Conservation (phyloP, 2,113 vertebrate species). For the Alces alces region DNA sequence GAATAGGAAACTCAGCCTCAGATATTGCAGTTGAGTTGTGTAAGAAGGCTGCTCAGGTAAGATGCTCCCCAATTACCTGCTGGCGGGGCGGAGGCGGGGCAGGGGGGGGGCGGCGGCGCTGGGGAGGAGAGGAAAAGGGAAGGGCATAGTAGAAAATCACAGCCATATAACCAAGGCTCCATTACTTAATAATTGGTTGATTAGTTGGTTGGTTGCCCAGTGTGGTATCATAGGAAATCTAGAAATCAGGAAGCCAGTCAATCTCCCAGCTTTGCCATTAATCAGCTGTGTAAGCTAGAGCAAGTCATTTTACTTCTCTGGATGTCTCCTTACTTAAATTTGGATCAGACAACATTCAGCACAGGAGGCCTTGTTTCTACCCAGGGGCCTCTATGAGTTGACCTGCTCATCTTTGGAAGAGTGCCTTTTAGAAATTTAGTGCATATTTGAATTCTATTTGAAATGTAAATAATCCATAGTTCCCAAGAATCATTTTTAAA, state of each 20-base stretch:
- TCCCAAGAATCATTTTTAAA: background rate
- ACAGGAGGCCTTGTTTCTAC: background rate
- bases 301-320: background rate
- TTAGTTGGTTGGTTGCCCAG: background rate
- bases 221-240: background rate
- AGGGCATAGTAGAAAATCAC: background rate
- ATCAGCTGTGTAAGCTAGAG: background rate
- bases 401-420: background rate
- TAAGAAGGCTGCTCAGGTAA: constrained; percentile 81
- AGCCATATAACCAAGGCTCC: background rate
- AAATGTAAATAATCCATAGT: background rate
- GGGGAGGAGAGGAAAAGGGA: background rate
- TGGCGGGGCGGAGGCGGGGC: background rate
- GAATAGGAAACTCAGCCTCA: constrained; percentile 84
- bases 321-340: background rate
- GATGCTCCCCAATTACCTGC: background rate
- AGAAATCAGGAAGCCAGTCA: background rate
- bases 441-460: background rate
- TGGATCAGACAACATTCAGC: background rate
- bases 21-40: constrained; percentile 86
- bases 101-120: fast-evolving
- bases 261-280: background rate
- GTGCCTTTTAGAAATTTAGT: background rate
- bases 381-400: background rate
- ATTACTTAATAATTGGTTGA: background rate